Evolutionary conservation across 2,888 invertebrate species (phyloP).

Genomic region (Diplazon laetatorius): DNA sequence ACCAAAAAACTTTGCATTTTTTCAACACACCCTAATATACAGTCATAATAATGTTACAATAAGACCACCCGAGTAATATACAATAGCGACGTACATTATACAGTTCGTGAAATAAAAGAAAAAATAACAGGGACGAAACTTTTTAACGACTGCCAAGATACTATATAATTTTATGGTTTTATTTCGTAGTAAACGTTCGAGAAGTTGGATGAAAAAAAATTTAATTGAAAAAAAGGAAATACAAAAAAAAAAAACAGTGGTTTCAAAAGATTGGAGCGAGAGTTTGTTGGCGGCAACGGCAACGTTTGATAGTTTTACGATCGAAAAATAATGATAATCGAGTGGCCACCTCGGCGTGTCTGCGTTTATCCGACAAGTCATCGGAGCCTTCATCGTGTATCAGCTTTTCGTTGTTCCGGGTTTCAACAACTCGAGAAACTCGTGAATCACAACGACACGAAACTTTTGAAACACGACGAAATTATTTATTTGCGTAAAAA

Average conservation of each 20-base stretch:
- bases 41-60: too few species aligned
- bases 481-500: too few species aligned
- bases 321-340: conserved; percentile 38
- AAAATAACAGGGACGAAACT: conserved; percentile 29
- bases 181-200: conserved; percentile 37
- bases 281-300: neutral
- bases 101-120: conserved; percentile 35
- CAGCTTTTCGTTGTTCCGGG: too few species aligned
- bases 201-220: neutral
- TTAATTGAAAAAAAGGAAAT: neutral
- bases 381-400: too few species aligned
- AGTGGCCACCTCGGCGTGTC: conserved; percentile 21
- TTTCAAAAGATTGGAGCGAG: conserved; percentile 4
- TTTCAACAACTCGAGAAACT: too few species aligned
- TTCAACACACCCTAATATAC: too few species aligned
- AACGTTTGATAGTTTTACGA: conserved; percentile 50
- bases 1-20: too few species aligned
- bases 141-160: conserved; percentile 35
- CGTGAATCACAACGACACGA: neutral
- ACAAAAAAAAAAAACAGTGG: conserved; percentile 6
- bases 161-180: conserved; percentile 51
- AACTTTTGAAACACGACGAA: neutral
- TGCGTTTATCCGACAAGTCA: conserved; percentile 30
- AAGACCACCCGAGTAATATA: too few species aligned
- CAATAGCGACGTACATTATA: conserved; percentile 13